Conservation (phyloP, 2,113 vertebrate genomes). For the Nesogale talazaci region DNA sequence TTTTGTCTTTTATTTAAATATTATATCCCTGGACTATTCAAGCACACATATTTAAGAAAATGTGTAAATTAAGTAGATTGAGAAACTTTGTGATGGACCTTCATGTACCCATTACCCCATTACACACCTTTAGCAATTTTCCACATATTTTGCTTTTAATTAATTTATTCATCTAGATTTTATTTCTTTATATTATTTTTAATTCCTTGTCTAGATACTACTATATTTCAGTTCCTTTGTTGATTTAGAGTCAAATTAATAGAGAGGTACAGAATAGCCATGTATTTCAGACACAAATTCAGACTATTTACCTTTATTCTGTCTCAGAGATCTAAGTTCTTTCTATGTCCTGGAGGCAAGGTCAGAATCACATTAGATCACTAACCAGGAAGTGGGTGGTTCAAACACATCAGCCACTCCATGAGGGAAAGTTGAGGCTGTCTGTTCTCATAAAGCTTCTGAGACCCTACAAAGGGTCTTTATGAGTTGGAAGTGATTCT, state of each 20-base stretch:
- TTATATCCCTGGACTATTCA: not conserved
- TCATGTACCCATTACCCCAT: not conserved
- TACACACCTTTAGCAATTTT: not conserved
- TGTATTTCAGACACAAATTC: not conserved
- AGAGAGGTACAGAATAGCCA: not conserved
- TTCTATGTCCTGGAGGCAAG: not conserved
- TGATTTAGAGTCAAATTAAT: not conserved
- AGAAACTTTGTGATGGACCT: not conserved
- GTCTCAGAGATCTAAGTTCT: not conserved
- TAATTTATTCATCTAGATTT: slow-evolving; percentile 3
- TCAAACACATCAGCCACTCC: too few species aligned
- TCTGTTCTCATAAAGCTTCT: too few species aligned
- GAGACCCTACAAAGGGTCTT: too few species aligned
- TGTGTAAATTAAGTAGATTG: not conserved
- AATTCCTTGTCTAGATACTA: slow-evolving; percentile 8
- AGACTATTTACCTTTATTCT: not conserved
- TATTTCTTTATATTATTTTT: not conserved
- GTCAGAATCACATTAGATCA: too few species aligned
- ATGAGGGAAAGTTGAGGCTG: too few species aligned
- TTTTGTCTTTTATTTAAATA: slow-evolving; percentile 34
- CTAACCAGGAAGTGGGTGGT: too few species aligned
- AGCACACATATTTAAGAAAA: not conserved
- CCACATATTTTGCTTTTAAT: not conserved
- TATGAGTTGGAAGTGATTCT: too few species aligned
- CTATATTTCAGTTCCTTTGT: not conserved